Evolutionary conservation across 1,140 invertebrate species (phyloP).

Genomic region (Drosophila subobscura): DNA sequence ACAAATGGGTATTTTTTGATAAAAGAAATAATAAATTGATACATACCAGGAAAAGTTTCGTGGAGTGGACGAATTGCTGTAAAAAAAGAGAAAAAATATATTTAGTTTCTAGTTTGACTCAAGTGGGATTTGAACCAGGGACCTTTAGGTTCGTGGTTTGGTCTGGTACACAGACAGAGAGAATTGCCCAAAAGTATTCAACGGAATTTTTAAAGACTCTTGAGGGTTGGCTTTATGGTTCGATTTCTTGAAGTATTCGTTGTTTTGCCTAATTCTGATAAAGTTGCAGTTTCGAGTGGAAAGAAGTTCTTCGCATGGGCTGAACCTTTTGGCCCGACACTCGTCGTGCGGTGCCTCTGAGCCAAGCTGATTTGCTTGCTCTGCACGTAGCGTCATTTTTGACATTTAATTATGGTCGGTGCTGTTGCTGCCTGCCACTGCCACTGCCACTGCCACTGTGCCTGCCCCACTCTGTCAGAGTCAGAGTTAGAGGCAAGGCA

Average conservation of each 20-base stretch:
- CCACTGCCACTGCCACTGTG: neutral
- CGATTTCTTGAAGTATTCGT: slow-evolving; percentile 27
- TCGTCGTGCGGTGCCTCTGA: slow-evolving; percentile 8
- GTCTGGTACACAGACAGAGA: neutral
- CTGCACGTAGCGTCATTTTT: slow-evolving; percentile 77
- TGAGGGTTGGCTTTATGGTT: neutral
- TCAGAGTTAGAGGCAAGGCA: slow-evolving; percentile 42
- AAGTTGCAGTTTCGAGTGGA: slow-evolving; percentile 18
- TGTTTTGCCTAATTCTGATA: slow-evolving; percentile 30
- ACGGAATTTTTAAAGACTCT: neutral
- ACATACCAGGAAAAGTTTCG: slow-evolving; percentile 45
- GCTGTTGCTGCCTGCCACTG: slow-evolving; percentile 32
- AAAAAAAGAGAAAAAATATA: neutral
- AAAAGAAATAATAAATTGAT: slow-evolving; percentile 65
- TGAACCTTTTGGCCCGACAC: slow-evolving; percentile 30
- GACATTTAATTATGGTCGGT: slow-evolving; percentile 75
- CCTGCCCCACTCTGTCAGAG: slow-evolving; percentile 15
- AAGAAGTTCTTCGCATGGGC: slow-evolving; percentile 2
- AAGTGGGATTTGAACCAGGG: slow-evolving; percentile 5
- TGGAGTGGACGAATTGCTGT: neutral
- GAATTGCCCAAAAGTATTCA: slow-evolving; percentile 35
- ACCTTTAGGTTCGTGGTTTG: neutral
- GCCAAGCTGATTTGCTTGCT: slow-evolving; percentile 55
- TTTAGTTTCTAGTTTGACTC: neutral
- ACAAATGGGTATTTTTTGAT: slow-evolving; percentile 64